Evolutionary conservation across 2,113 vertebrate species (phyloP).

Genomic region (Mus musculus): GRCm39 chr9:41823501-41824000

Average conservation of each 20-base stretch:
- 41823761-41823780: constrained; percentile 84
- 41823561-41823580: neutral
- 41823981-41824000: constrained; percentile 86
- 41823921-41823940: constrained; percentile 86
- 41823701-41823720: constrained; percentile 85
- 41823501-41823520: too few relatives aligned
- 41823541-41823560: too few relatives aligned
- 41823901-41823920: constrained; percentile 87
- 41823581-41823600: neutral
- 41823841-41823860: constrained; percentile 82
- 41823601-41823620: neutral
- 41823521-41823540: too few relatives aligned
- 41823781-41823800: constrained; percentile 65
- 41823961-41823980: constrained; percentile 86
- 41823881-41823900: constrained; percentile 84
- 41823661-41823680: neutral
- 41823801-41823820: constrained; percentile 84
- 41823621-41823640: neutral
- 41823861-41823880: constrained; percentile 89
- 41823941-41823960: constrained; percentile 83
- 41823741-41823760: constrained; percentile 86
- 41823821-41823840: constrained; percentile 85
- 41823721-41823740: constrained; percentile 84
- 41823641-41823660: neutral
- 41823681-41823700: constrained; percentile 77